Conservation (phyloP, 2,888 invertebrate genomes). For the Salticus scenicus region DNA sequence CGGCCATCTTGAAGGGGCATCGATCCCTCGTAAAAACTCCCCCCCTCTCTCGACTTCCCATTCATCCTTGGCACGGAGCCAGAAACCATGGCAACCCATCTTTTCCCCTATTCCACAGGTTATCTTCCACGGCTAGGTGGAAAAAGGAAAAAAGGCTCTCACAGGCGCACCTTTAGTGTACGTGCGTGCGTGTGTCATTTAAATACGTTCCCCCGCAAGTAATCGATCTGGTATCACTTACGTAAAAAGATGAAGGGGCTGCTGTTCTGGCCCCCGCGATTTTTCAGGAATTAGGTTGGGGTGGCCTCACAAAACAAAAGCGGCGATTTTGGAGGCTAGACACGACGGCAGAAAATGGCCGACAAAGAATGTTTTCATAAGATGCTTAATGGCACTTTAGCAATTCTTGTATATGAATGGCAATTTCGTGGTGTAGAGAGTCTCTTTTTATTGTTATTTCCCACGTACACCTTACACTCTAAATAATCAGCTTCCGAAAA, state of each 20-base stretch:
- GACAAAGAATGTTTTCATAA: background rate
- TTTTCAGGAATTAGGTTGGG: background rate
- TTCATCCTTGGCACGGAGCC: conserved; percentile 47
- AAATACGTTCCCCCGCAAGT: conserved; percentile 25
- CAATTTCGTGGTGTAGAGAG: background rate
- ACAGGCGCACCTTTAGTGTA: conserved; percentile 22
- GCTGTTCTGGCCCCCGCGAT: background rate
- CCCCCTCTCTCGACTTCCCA: background rate
- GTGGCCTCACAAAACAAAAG: background rate
- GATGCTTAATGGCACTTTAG: background rate
- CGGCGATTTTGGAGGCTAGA: background rate
- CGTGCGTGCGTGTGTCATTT: conserved; percentile 36
- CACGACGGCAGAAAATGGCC: background rate
- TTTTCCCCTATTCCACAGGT: conserved; percentile 65
- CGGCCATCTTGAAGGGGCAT: conserved; percentile 62
- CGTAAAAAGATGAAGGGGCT: background rate
- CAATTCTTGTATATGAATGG: background rate
- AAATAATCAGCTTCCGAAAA: too few species aligned
- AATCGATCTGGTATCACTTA: conserved; percentile 65
- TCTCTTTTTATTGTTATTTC: too few species aligned
- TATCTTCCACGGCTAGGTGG: conserved; percentile 37
- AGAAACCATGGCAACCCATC: conserved; percentile 58
- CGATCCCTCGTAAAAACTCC: conserved; percentile 43
- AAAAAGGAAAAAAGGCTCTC: background rate
- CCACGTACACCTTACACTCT: too few species aligned